phyloP scores from a whole-genome alignment of 2,888 invertebrate species.

The Amphipoea lucens region DNA sequence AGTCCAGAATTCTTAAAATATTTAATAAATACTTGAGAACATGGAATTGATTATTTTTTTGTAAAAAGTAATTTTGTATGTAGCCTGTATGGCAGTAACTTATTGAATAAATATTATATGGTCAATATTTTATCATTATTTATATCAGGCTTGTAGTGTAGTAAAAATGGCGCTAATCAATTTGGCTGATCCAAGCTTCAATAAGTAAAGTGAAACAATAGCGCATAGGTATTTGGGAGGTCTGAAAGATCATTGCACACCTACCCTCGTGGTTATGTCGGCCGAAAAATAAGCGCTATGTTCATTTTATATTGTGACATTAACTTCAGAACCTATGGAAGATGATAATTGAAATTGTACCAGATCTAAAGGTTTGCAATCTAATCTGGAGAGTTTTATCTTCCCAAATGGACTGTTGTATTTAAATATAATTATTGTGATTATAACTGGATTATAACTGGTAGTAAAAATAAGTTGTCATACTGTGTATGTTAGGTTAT shows the following conservation, averaged over 20 bases:
- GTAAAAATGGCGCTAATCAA: background rate
- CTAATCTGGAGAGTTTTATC: background rate
- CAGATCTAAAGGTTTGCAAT: background rate
- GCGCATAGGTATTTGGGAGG: background rate
- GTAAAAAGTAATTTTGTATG: background rate
- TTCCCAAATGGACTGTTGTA: background rate
- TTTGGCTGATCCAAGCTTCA: background rate
- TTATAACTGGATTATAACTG: background rate
- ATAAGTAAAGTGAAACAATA: background rate
- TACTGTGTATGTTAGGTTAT: background rate
- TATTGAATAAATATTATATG: background rate
- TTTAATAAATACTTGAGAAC: background rate
- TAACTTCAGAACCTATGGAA: background rate
- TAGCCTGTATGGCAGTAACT: constrained; percentile 13
- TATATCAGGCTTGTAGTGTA: constrained; percentile 11
- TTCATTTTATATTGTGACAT: constrained; percentile 2
- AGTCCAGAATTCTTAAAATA: constrained; percentile 9
- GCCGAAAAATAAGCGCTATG: background rate
- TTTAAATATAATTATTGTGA: background rate
- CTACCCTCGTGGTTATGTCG: background rate
- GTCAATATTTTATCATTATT: constrained; percentile 14
- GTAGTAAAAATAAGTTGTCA: too few relatives aligned
- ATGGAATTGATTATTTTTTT: background rate
- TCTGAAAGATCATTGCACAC: background rate
- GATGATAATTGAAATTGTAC: background rate